Conservation (phyloP, 2,797 vertebrate species). For the Nannoperca obscura region DNA sequence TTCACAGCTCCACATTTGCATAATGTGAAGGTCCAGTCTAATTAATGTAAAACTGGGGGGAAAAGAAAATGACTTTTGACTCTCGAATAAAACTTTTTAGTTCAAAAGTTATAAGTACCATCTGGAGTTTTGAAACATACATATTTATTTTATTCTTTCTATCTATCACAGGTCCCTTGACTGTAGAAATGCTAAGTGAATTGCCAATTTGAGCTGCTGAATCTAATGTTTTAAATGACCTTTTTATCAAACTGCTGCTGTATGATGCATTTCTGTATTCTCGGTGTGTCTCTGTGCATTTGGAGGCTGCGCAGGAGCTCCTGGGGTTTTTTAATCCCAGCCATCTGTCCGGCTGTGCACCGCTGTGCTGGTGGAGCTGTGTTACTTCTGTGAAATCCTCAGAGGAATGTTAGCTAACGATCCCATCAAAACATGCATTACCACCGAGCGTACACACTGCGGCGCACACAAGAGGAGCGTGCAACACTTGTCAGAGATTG, state of each 20-base stretch:
- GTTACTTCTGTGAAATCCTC: constrained; percentile 46
- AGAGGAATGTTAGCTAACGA: constrained; percentile 47
- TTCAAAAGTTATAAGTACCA: background rate
- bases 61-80: constrained; percentile 5
- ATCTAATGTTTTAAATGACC: background rate
- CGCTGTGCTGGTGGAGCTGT: constrained; percentile 16
- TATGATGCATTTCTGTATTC: background rate
- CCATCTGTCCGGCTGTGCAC: constrained; percentile 48
- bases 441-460: constrained; percentile 24
- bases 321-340: constrained; percentile 23
- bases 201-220: background rate
- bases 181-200: background rate
- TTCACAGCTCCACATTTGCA: constrained; percentile 47
- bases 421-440: constrained; percentile 53
- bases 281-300: constrained; percentile 4
- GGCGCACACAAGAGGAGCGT: background rate
- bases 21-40: constrained; percentile 48
- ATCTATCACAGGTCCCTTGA: background rate
- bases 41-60: constrained; percentile 41
- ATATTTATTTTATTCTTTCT: too few species aligned
- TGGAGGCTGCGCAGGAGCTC: background rate
- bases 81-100: constrained; percentile 3
- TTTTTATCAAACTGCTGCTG: background rate
- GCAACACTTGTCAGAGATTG: constrained; percentile 13
- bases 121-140: constrained; percentile 2